Evolutionary conservation across 1,140 invertebrate species (phyloP).

Genomic region (Delia radicum): DNA sequence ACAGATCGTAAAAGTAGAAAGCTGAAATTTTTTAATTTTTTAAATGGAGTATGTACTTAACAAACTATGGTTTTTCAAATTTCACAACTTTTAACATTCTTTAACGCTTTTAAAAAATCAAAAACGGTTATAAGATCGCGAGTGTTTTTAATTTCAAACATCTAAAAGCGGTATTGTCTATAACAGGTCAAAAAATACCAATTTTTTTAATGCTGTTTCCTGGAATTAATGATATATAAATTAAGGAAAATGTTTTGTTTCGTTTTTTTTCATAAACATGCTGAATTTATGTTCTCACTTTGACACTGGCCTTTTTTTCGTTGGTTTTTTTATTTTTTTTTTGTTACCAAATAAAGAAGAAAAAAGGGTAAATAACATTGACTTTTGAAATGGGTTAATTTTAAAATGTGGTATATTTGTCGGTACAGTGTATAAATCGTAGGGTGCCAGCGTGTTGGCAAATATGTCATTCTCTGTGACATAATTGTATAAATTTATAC

Average conservation of each 20-base stretch:
- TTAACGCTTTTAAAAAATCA: no score
- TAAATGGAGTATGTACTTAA: no score
- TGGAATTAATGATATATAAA: no score
- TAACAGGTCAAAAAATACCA: no score
- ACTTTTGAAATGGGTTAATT: constrained; percentile 24
- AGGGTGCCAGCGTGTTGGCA: neutral
- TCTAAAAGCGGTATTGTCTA: no score
- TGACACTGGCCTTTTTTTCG: neutral
- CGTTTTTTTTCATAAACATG: neutral
- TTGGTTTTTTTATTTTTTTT: neutral
- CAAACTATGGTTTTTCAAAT: no score
- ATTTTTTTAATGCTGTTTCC: no score
- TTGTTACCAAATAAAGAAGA: neutral
- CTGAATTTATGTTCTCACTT: constrained; percentile 5
- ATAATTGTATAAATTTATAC: constrained; percentile 1
- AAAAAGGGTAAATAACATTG: neutral
- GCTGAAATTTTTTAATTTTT: no score
- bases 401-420: neutral
- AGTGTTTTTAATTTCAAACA: no score
- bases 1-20: no score
- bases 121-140: no score
- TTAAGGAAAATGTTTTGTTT: neutral
- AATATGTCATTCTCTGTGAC: constrained; percentile 6
- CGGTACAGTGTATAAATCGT: neutral
- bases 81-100: no score